Evolutionary conservation across 2,888 invertebrate species (phyloP).

Genomic region (Habroteleia sp.): DNA sequence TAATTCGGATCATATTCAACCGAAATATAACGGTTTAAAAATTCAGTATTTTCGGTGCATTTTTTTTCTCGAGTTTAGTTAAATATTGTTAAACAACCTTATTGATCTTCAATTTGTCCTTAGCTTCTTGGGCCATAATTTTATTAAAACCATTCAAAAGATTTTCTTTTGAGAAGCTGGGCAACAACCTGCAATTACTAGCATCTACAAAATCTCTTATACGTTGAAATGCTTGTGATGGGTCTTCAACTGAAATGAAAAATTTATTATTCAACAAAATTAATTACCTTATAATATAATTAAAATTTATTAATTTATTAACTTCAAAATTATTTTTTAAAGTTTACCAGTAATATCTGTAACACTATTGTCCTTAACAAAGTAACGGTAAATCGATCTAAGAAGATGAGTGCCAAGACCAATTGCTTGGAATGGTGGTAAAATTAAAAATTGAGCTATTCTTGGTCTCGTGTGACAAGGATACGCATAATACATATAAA

Average conservation of each 20-base stretch:
- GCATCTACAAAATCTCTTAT: conserved; percentile 95
- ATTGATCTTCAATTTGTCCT: conserved; percentile 86
- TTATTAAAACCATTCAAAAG: conserved; percentile 88
- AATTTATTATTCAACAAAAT: neutral
- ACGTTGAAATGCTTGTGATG: conserved; percentile 93
- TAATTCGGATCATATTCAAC: too few relatives aligned
- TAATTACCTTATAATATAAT: neutral
- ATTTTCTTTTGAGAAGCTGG: conserved; percentile 85
- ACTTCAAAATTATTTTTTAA: too few relatives aligned
- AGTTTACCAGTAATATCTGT: conserved; percentile 86
- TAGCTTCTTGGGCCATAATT: conserved; percentile 90
- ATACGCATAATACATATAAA: conserved; percentile 97
- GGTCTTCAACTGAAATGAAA: conserved; percentile 91
- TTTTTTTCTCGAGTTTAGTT: too few relatives aligned
- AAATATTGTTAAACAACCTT: conserved; percentile 81
- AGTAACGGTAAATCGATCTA: conserved; percentile 83
- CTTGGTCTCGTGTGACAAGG: conserved; percentile 93
- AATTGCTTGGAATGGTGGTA: conserved; percentile 94
- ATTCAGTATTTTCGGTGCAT: too few relatives aligned
- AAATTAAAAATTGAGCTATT: conserved; percentile 94
- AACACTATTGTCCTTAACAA: conserved; percentile 82
- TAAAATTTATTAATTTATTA: too few relatives aligned
- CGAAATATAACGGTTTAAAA: too few relatives aligned
- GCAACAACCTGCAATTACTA: conserved; percentile 86
- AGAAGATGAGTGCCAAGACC: conserved; percentile 93